Evolutionary conservation across 2,113 vertebrate genomes (phyloP), one percentile per base, ranked within the genome.

Genomic region (Saimiri boliviensis): DNA sequence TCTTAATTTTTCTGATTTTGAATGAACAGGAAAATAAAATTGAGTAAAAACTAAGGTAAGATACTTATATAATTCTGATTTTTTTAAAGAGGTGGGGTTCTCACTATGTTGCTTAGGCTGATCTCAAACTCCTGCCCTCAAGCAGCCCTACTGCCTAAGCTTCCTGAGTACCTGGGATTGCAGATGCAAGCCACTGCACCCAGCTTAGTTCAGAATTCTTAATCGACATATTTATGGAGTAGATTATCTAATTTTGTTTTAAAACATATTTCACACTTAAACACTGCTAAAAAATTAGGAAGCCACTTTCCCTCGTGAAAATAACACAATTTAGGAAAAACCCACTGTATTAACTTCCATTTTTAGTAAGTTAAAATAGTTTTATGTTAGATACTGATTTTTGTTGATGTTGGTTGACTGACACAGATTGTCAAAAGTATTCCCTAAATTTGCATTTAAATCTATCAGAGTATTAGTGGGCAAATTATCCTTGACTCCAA

Each of bases 171-270:
- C 12, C 60, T 63, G 60, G 60, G 60, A 30, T 63, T 63, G 12
- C 60, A 63, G 60, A 6, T 13, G 27, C 5, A 63, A 63, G 60
- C 11, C 60, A 14, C 60, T 63, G 11, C 27, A 32, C 60, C 27
- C 60, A 63, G 60, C 27, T 63, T 14, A 79, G 47, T 86, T 52
- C 56, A 87, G 35, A 32, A 17, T 94, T 30, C 14, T 16, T 81
- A 70, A 35, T 35, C 8, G 16, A 14, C 3, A 4, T 52, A 74
- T 90, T 94, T 88, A 58, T 85, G 86, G 30, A 66, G 17, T 66
- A 47, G 56, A 74, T 89, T 66, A 81, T 42, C 80, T 83, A 71
- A 23, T 80, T 89, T 96, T 71, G 58, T 89, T 71, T 95, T 66
- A 79, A 80, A 88, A 89, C 6, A 47, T 37, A 47, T 74, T 71